These are phyloP conservation scores for Aporophyla lueneburgensis DNA, from an alignment of 2,888 invertebrate genomes.

Conservation along the genomic window DNA sequence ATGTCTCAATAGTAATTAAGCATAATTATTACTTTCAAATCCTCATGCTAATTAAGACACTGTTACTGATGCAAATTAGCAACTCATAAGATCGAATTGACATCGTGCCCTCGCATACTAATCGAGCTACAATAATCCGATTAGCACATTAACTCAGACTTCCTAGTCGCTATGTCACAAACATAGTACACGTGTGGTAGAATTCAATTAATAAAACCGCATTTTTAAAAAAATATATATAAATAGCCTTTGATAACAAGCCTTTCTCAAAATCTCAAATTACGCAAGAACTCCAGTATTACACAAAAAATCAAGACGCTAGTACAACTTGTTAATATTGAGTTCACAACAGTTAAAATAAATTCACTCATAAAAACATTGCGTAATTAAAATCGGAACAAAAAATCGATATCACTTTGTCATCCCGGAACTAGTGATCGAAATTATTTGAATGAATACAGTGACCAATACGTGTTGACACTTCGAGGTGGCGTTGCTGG, in stretches of 20 bases:
- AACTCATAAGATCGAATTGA: conserved; percentile 22
- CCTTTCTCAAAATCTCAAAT: conserved; percentile 28
- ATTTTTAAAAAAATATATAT: neutral
- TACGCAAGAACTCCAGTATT: conserved; percentile 20
- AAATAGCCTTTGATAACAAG: no score
- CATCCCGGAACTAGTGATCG: conserved; percentile 17
- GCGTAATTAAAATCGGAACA: conserved; percentile 33
- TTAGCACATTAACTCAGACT: conserved; percentile 31
- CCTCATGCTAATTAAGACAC: conserved; percentile 17
- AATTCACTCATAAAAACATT: conserved; percentile 23
- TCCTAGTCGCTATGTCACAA: conserved; percentile 12
- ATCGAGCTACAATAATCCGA: conserved; percentile 22
- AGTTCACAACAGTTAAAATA: conserved; percentile 27
- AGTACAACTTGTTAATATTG: conserved; percentile 15
- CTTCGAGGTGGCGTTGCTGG: neutral
- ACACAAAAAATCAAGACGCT: conserved; percentile 25
- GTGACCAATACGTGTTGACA: neutral
- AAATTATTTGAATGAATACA: neutral
- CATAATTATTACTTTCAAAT: neutral
- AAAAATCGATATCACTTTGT: conserved; percentile 4
- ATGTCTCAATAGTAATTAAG: neutral
- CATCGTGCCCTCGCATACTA: conserved; percentile 44
- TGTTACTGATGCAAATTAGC: conserved; percentile 26
- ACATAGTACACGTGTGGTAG: neutral
- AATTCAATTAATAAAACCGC: neutral